Percentiles rank a stretch among this genome's conserved stretches.
Evolutionary conservation across 2,888 invertebrate genomes (phyloP).

Genomic region (Drosophila buzzatii): DNA sequence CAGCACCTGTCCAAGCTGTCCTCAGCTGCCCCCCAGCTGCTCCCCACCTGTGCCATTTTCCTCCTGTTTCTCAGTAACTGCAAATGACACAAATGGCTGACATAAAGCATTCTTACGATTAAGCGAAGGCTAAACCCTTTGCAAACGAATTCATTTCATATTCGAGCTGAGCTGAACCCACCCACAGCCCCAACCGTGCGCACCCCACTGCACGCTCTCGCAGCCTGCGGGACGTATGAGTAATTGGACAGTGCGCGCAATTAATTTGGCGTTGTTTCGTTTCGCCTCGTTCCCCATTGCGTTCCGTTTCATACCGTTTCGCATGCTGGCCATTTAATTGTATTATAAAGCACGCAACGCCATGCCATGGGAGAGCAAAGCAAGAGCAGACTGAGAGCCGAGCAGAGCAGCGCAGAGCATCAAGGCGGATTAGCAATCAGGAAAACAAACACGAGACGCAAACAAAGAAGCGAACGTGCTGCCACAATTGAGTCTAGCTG

Average conservation of each 20-base stretch:
- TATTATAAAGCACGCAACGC: constrained; percentile 63
- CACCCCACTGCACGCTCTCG: not conserved
- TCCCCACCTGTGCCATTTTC: not conserved
- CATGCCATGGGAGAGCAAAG: not conserved
- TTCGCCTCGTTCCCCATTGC: constrained; percentile 6
- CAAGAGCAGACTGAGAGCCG: not conserved
- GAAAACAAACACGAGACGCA: constrained; percentile 18
- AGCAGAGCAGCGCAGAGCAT: not conserved
- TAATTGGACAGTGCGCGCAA: constrained; percentile 69
- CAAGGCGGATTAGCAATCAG: constrained; percentile 41
- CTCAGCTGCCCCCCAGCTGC: not conserved
- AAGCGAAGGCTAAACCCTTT: constrained; percentile 25
- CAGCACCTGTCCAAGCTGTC: constrained; percentile 30
- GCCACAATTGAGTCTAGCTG: not conserved
- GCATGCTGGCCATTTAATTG: constrained; percentile 64
- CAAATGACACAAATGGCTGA: constrained; percentile 38
- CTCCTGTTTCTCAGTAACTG: constrained; percentile 9
- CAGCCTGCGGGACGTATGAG: constrained; percentile 68
- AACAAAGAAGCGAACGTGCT: constrained; percentile 1
- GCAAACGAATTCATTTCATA: not conserved
- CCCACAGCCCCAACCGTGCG: not conserved
- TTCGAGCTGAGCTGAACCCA: not conserved
- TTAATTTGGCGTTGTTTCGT: constrained; percentile 56
- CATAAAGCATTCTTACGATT: constrained; percentile 44
- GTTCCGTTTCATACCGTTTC: constrained; percentile 23